Evolutionary conservation across 2,113 vertebrate genomes (phyloP), one percentile per base, ranked within the genome.

Genomic region (Epinephelus cyanopodus): DNA sequence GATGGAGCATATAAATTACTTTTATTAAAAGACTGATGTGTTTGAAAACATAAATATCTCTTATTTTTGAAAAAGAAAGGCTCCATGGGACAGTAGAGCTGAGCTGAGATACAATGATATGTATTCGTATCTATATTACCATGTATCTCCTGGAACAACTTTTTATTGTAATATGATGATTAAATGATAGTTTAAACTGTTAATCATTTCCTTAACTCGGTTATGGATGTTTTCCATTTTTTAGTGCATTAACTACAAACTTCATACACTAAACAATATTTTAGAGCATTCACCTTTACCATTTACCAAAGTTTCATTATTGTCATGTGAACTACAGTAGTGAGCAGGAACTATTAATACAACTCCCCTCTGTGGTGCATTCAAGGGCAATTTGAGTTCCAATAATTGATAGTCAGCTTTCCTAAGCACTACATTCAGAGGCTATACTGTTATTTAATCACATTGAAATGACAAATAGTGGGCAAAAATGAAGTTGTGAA

Each of bases 251-350:
- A 54, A 19, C 33, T 53, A 27, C 33, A 56, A 53, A 37, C 17
- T n/a, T 11, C 18, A 45, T 21, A 56, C 19, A 56, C n/a, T 9
- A 10, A 45, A 25, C 50, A 42, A 3, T 37, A 42, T 64, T 65
- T 54, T 12, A 48, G 6, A 29, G 8, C 29, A 29, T 29, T 72
- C 27, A 73, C n/a, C 29, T 73, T 61, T 23, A 64, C 62, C 6
- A 19, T 64, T 42, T 64, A n/a, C 21, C 17, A 27, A 48, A 76
- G 61, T 76, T 47, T 60, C 15, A 57, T 57, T 48, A 10, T 27
- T 74, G 47, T 62, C 61, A 62, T 63, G 72, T 69, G 73, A 77
- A 63, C 54, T 73, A 81, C 77, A 67, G 76, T 57, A 68, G 56
- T 62, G 80, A 79, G 48, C 53, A 71, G 37, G 25, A 48, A 37